Evolutionary conservation across 2,797 vertebrate species (phyloP).

Genomic region (Arrhamphus sclerolepis): DNA sequence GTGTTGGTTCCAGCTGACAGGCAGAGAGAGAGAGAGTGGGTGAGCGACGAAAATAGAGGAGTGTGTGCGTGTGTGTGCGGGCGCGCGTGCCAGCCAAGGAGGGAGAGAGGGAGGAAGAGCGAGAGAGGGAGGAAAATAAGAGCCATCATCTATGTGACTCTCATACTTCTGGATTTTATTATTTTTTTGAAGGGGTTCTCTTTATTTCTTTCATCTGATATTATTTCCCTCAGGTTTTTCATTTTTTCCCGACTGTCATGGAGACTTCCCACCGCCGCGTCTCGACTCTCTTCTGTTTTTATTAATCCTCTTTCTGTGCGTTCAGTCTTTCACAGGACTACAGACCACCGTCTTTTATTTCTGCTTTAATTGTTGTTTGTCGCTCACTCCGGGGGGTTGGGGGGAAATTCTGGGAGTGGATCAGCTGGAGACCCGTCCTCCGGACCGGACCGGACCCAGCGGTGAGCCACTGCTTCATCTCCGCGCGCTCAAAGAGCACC

Average conservation of each 20-base stretch:
- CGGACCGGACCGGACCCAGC: conserved; percentile 1
- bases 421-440: not conserved
- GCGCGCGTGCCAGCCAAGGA: conserved; percentile 40
- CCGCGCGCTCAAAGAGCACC: conserved; percentile 11
- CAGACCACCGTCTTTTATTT: conserved; percentile 35
- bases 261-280: conserved; percentile 29
- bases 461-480: not conserved
- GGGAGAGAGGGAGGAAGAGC: conserved; percentile 34
- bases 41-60: conserved; percentile 53
- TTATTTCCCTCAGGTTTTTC: conserved; percentile 45
- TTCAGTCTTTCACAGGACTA: conserved; percentile 62
- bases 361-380: conserved; percentile 34
- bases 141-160: conserved; percentile 68
- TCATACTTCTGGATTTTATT: conserved; percentile 67
- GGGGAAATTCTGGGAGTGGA: not conserved
- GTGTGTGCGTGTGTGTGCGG: conserved; percentile 23
- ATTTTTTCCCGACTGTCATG: conserved; percentile 13
- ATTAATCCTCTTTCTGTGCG: conserved; percentile 42
- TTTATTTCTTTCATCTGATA: conserved; percentile 56
- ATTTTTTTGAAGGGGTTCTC: conserved; percentile 55
- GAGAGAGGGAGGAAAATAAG: conserved; percentile 66
- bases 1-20: conserved; percentile 88
- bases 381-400: not conserved
- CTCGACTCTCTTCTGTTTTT: conserved; percentile 23
- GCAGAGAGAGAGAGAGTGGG: conserved; percentile 43